Percentiles rank a stretch among this genome's conserved stretches.
Evolutionary conservation across 2,113 vertebrate genomes (phyloP).

Genomic region (Rhinolophus sinicus): DNA sequence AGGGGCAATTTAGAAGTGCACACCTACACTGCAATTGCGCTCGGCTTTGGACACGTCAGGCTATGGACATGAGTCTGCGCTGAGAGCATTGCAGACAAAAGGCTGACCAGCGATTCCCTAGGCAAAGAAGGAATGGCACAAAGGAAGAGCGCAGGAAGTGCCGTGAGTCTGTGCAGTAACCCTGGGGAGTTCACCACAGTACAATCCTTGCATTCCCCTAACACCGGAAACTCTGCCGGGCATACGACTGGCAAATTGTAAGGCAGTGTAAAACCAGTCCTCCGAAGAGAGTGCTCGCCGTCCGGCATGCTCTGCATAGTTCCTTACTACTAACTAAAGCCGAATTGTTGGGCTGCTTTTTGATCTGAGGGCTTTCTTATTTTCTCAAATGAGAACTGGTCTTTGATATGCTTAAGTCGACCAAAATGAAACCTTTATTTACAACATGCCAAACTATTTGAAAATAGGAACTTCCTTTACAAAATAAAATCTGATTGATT

Average conservation of each 20-base stretch:
- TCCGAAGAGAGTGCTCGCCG: background rate
- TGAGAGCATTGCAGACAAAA: background rate
- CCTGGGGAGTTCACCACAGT: background rate
- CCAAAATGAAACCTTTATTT: constrained; percentile 17
- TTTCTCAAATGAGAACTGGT: constrained; percentile 27
- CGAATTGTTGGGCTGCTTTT: background rate
- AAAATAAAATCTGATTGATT: background rate
- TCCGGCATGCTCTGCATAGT: background rate
- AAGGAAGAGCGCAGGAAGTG: background rate
- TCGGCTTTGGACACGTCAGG: background rate
- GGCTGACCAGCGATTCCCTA: background rate
- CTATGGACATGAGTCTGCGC: background rate
- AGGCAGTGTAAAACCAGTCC: background rate
- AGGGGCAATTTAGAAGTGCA: background rate
- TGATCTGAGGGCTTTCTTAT: background rate
- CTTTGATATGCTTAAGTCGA: background rate
- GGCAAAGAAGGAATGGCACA: background rate
- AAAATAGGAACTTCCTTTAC: background rate
- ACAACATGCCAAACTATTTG: background rate
- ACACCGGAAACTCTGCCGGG: background rate
- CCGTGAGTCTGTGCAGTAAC: background rate
- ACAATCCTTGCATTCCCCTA: background rate
- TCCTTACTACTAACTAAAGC: background rate
- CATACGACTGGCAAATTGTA: background rate
- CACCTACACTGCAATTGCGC: background rate